Base-by-base conservation (phyloP, 2,113 vertebrate species). In the Semicossyphus pulcher region DNA sequence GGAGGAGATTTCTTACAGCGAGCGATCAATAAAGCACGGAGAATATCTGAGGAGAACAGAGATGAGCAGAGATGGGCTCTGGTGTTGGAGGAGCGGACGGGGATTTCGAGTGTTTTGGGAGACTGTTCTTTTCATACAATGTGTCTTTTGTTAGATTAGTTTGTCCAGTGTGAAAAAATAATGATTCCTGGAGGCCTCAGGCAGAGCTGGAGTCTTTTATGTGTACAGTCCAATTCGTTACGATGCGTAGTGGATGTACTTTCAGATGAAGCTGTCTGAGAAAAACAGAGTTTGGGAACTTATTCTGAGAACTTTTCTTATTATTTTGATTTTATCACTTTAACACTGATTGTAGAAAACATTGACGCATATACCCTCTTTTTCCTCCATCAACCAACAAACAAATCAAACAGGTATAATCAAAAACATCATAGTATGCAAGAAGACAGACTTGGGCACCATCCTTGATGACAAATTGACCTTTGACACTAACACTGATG, bases 11-110 rank as follows among this genome's bases (percentile, higher is more conserved):
- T 74, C 60, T 70, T 56, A 48, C 63, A 59, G 73, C 1, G 12
- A 39, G 48, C 53, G 4, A 81, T 87, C 88, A 65, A 91, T 87
- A 83, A 10, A 7, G 49, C 73, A 26, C 31, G 34, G 61, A 73
- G 70, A 84, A 74, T 73, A 65, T 78, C 21, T 59, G 29, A 74
- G 25, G 45, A 83, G 54, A 81, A 66, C 58, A 68, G 39, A 71
- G 59, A 76, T 18, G 54, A 81, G 67, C 65, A 68, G 39, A 73
- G 59, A 77, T 18, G 48, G 41, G 34, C 44, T 72, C 16, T 63
- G 59, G 52, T 51, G 51, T 63, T 74, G 28, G 12, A 67, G 48
- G 48, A 72, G 54, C 41, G 60, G 28, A n/a, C 18, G 10, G 16
- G 47, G 31, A 47, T 44, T 71, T 76, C n/a, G n/a, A 14, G 10